A percentile compares a stretch with the other conserved stretches of the same genome.
phyloP scores from a whole-genome alignment of 2,888 invertebrate genomes.

The Nephrocerus scutellatus region DNA sequence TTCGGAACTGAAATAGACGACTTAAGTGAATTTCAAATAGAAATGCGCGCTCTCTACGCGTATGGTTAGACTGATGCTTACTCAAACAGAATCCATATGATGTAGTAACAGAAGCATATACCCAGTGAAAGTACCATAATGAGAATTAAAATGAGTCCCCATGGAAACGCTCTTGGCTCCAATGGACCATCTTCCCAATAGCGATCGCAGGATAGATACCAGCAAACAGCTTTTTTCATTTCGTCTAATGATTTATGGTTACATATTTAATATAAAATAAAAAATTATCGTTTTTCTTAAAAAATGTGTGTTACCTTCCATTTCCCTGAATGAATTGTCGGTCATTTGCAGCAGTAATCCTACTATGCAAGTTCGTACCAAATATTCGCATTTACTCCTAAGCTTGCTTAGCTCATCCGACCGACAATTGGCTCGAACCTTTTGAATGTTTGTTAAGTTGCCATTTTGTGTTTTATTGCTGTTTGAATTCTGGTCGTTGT shows the following conservation, averaged over 20 bases:
- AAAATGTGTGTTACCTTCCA: constrained; percentile 59
- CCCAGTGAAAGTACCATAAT: constrained; percentile 75
- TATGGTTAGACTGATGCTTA: no score
- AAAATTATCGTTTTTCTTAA: not conserved
- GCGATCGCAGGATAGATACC: constrained; percentile 85
- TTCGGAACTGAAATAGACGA: constrained; percentile 43
- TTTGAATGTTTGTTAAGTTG: constrained; percentile 50
- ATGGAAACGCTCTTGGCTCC: constrained; percentile 70
- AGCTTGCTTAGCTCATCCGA: constrained; percentile 70
- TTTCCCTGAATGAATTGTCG: constrained; percentile 75
- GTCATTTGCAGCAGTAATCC: constrained; percentile 72
- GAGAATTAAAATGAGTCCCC: constrained; percentile 69
- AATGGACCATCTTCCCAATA: constrained; percentile 83
- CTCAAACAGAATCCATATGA: constrained; percentile 90
- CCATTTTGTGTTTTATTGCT: constrained; percentile 19
- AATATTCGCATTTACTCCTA: constrained; percentile 62
- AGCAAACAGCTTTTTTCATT: constrained; percentile 81
- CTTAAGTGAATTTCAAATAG: constrained; percentile 30
- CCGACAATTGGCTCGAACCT: constrained; percentile 71
- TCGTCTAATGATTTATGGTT: constrained; percentile 56
- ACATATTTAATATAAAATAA: not conserved
- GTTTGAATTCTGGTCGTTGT: constrained; percentile 19
- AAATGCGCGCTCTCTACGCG: no score
- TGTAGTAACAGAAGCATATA: constrained; percentile 83
- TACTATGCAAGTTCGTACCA: constrained; percentile 76